Conservation (phyloP, 64 coral and sea anemone genomes). For the Montipora sp. region DNA sequence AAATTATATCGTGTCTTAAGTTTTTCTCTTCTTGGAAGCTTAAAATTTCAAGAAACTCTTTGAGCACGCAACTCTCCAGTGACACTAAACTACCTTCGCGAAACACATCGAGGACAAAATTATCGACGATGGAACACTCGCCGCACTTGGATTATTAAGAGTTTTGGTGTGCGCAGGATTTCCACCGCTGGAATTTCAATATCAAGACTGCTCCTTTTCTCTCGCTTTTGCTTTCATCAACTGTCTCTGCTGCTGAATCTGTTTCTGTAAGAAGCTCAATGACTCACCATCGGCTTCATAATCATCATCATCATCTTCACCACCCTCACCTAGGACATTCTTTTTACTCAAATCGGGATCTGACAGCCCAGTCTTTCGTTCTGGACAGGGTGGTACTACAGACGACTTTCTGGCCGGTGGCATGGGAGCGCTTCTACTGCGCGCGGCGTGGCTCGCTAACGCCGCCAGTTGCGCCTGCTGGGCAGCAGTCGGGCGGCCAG, state of each 20-base stretch:
- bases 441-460: slow-evolving; percentile 88
- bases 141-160: no score
- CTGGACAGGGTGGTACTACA: slow-evolving; percentile 59
- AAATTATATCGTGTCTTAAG: background rate
- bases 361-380: slow-evolving; percentile 22
- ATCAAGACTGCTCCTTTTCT: slow-evolving; percentile 56
- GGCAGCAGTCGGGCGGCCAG: slow-evolving; percentile 78
- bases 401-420: slow-evolving; percentile 89
- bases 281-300: slow-evolving; percentile 37
- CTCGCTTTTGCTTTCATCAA: slow-evolving; percentile 71
- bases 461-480: slow-evolving; percentile 86
- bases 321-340: background rate
- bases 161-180: background rate
- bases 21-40: background rate
- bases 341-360: background rate
- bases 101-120: no score
- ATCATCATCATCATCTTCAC: background rate
- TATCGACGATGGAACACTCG: no score
- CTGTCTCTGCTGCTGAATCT: slow-evolving; percentile 88
- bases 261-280: slow-evolving; percentile 58
- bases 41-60: background rate
- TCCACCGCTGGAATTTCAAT: background rate
- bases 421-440: slow-evolving; percentile 94
- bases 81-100: background rate
- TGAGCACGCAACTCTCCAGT: background rate